phyloP scores from a whole-genome alignment of 2,888 invertebrate genomes.

The Zaprionus bogoriensis region DNA sequence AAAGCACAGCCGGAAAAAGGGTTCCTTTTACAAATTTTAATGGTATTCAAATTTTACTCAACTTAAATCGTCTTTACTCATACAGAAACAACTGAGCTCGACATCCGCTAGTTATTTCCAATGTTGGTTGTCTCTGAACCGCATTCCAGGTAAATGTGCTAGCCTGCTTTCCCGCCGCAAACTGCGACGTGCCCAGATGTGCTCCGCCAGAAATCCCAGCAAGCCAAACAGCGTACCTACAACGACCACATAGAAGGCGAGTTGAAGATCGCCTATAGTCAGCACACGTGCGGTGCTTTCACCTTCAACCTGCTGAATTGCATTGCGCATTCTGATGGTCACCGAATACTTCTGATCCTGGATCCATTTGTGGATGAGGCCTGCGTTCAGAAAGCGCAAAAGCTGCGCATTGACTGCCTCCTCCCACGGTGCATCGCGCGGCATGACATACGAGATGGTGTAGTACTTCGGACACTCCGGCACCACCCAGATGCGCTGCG shows the following conservation, averaged over 20 bases:
- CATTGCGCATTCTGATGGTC: constrained; percentile 43
- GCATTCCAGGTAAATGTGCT: background rate
- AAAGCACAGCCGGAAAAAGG: too few relatives aligned
- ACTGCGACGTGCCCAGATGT: constrained; percentile 5
- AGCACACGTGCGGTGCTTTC: constrained; percentile 66
- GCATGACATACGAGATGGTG: constrained; percentile 81
- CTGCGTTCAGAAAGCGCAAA: constrained; percentile 73
- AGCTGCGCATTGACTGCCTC: constrained; percentile 79
- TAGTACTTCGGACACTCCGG: constrained; percentile 83
- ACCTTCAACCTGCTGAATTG: constrained; percentile 16
- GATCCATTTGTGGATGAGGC: constrained; percentile 82
- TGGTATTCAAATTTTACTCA: too few relatives aligned
- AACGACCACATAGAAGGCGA: constrained; percentile 81
- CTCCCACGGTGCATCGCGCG: constrained; percentile 80
- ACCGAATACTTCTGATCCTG: constrained; percentile 71
- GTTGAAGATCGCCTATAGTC: constrained; percentile 80
- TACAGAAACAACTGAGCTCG: too few relatives aligned
- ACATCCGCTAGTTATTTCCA: background rate
- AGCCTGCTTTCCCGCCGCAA: background rate
- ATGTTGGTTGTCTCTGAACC: background rate
- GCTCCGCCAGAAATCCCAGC: constrained; percentile 63
- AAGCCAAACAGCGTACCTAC: constrained; percentile 70
- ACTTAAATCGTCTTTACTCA: too few relatives aligned
- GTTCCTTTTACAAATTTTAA: too few relatives aligned
- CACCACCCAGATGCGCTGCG: constrained; percentile 76